phyloP scores from a whole-genome alignment of 2,888 invertebrate species.

The Margaritifera margaritifera region DNA sequence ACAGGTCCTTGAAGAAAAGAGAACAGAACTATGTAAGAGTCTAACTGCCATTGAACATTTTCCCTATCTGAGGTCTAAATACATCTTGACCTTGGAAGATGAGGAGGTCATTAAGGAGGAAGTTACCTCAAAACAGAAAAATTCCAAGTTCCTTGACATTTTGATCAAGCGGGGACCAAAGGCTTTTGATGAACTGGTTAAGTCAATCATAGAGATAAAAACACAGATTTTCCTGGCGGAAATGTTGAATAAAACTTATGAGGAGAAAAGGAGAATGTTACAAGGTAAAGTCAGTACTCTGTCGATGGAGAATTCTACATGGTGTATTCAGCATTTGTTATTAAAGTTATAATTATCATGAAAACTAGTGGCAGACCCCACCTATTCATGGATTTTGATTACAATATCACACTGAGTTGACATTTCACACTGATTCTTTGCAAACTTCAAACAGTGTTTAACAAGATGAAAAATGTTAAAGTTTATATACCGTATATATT shows the following conservation, averaged over 20 bases:
- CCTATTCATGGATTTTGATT: too few species aligned
- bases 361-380: too few species aligned
- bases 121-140: conserved; percentile 22
- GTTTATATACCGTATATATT: too few species aligned
- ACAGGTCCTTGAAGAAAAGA: conserved; percentile 32
- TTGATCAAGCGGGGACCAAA: conserved; percentile 24
- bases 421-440: too few species aligned
- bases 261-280: conserved; percentile 30
- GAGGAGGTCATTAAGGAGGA: conserved; percentile 28
- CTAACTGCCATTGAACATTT: conserved; percentile 29
- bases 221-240: conserved; percentile 35
- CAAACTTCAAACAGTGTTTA: too few species aligned
- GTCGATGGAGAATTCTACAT: too few species aligned
- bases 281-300: conserved; percentile 8
- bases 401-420: too few species aligned
- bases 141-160: conserved; percentile 32
- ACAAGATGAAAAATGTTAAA: too few species aligned
- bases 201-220: conserved; percentile 30
- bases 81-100: conserved; percentile 31
- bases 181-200: conserved; percentile 34
- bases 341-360: too few species aligned
- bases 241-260: conserved; percentile 33
- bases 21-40: conserved; percentile 25
- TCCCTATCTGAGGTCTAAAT: conserved; percentile 35
- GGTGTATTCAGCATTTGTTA: too few species aligned